These are phyloP conservation scores for Xenopus borealis DNA, from an alignment of 2,113 vertebrate genomes.

Conservation along the genomic window DNA sequence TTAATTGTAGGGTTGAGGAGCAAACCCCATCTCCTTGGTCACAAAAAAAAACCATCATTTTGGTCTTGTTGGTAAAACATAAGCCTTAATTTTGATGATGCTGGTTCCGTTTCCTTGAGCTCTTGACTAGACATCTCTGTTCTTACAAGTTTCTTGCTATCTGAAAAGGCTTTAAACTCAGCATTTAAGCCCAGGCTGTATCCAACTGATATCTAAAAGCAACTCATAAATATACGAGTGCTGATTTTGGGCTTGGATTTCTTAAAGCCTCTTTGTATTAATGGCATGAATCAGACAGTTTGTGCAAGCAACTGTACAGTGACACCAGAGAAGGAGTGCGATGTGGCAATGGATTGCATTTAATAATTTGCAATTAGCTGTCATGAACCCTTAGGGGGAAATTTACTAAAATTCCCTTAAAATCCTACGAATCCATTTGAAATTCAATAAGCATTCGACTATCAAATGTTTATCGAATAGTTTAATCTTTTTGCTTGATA, in stretches of 20 bases:
- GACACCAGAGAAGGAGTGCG: slow-evolving; percentile 58
- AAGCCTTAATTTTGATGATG: slow-evolving; percentile 44
- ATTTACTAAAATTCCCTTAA: no score
- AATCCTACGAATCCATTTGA: no score
- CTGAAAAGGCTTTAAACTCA: slow-evolving; percentile 54
- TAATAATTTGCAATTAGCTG: slow-evolving; percentile 65
- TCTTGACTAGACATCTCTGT: slow-evolving; percentile 22
- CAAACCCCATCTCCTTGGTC: no score
- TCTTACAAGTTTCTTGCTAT: slow-evolving; percentile 59
- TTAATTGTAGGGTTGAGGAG: no score
- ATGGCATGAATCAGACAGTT: slow-evolving; percentile 58
- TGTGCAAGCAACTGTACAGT: slow-evolving; percentile 53
- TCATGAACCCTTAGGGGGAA: slow-evolving; percentile 61
- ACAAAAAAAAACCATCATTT: no score
- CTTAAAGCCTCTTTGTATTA: slow-evolving; percentile 65
- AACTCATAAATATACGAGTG: slow-evolving; percentile 61
- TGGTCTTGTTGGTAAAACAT: slow-evolving; percentile 59
- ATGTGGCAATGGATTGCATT: slow-evolving; percentile 60
- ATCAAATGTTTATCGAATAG: no score
- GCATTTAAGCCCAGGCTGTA: slow-evolving; percentile 39
- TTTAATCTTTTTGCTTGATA: no score
- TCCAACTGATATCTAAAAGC: slow-evolving; percentile 56
- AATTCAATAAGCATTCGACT: no score
- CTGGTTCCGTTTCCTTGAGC: not conserved
- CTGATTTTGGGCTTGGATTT: slow-evolving; percentile 47